Evolutionary conservation across 2,888 invertebrate species (phyloP).

Genomic region (Zaprionus bogoriensis): DNA sequence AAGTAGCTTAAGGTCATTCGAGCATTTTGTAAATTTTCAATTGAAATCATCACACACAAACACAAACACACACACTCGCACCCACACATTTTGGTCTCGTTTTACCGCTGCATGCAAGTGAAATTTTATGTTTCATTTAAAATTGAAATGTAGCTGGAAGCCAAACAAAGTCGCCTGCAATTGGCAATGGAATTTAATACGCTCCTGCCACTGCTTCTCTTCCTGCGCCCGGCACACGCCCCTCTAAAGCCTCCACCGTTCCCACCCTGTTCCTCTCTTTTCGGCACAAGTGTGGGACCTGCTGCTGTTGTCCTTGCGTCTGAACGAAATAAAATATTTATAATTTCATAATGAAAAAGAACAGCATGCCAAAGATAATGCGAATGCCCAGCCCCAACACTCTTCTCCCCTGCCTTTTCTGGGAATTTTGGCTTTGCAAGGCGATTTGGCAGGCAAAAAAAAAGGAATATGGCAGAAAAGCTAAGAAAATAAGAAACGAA

Average conservation of each 20-base stretch:
- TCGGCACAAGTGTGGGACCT: neutral
- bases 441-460: neutral
- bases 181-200: slow-evolving; percentile 61
- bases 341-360: slow-evolving; percentile 65
- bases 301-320: slow-evolving; percentile 29
- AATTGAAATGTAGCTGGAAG: slow-evolving; percentile 64
- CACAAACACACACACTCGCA: neutral
- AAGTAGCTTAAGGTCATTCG: slow-evolving; percentile 68
- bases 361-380: slow-evolving; percentile 44
- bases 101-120: slow-evolving; percentile 49
- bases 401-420: neutral
- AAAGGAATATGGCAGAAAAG: too few species aligned
- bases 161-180: slow-evolving; percentile 57
- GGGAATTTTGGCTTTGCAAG: neutral
- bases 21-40: slow-evolving; percentile 69
- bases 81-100: slow-evolving; percentile 3
- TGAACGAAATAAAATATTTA: slow-evolving; percentile 62
- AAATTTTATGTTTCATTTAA: slow-evolving; percentile 63
- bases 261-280: neutral
- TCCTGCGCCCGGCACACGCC: neutral
- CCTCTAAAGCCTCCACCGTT: slow-evolving; percentile 14
- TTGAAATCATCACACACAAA: slow-evolving; percentile 37
- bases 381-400: slow-evolving; percentile 18
- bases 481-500: too few species aligned
- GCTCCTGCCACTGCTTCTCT: neutral